phyloP scores from a whole-genome alignment of 2,888 invertebrate species.

The Tipula vernalis region DNA sequence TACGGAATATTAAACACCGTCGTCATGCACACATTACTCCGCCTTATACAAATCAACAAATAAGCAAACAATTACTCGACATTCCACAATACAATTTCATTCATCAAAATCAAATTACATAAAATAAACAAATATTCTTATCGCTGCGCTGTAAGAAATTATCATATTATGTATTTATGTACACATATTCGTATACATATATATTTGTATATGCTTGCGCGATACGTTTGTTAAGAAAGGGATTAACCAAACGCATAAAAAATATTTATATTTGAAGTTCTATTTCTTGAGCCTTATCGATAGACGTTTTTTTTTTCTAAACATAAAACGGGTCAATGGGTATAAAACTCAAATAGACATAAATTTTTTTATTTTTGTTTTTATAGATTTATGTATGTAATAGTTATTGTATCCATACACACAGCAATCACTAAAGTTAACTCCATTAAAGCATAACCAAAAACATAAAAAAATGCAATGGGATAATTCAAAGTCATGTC shows the following conservation, averaged over 20 bases:
- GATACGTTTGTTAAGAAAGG: background rate
- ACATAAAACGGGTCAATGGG: background rate
- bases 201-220: background rate
- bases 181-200: background rate
- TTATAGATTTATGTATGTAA: background rate
- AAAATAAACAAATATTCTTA: background rate
- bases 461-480: background rate
- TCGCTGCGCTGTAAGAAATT: background rate
- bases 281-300: background rate
- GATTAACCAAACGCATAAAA: background rate
- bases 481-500: background rate
- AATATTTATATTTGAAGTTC: background rate
- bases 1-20: background rate
- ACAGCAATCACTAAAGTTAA: background rate
- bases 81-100: background rate
- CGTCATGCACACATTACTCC: background rate
- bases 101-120: conserved; percentile 4
- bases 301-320: background rate
- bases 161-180: background rate
- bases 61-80: background rate
- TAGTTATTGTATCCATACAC: background rate
- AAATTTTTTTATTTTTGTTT: background rate
- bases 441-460: conserved; percentile 4
- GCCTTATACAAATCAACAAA: background rate
- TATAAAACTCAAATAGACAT: background rate